Conservation (phyloP, 2,888 invertebrate species). For the Myathropa florea region DNA sequence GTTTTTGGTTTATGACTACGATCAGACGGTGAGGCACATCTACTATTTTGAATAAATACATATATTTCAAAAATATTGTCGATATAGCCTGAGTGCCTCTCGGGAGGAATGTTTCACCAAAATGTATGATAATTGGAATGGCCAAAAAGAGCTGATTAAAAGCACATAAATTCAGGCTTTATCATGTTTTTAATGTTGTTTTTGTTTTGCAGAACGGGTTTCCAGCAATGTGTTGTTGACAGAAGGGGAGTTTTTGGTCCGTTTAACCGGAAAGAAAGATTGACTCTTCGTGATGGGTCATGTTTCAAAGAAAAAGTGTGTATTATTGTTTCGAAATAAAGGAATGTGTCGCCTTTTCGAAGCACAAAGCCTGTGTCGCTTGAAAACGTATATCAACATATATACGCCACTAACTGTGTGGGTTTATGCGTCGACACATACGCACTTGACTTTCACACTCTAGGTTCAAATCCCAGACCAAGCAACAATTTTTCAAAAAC, state of each 20-base stretch:
- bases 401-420: too few species aligned
- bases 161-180: neutral
- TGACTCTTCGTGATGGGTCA: neutral
- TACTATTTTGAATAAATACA: neutral
- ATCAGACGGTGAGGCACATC: neutral
- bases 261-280: neutral
- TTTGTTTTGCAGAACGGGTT: neutral
- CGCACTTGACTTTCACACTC: too few species aligned
- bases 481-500: too few species aligned
- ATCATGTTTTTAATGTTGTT: neutral
- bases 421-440: too few species aligned
- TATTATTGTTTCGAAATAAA: neutral
- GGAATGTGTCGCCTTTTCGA: too few species aligned
- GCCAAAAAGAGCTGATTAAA: neutral
- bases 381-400: too few species aligned
- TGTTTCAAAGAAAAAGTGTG: neutral
- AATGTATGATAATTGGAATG: neutral
- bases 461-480: too few species aligned
- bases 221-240: neutral
- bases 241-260: neutral
- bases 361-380: too few species aligned
- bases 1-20: neutral
- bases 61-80: neutral
- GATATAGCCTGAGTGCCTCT: neutral
- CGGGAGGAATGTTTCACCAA: neutral